These are phyloP conservation scores for Phyllotreta striolata DNA, from an alignment of 2,888 invertebrate species.

Conservation along the genomic window DNA sequence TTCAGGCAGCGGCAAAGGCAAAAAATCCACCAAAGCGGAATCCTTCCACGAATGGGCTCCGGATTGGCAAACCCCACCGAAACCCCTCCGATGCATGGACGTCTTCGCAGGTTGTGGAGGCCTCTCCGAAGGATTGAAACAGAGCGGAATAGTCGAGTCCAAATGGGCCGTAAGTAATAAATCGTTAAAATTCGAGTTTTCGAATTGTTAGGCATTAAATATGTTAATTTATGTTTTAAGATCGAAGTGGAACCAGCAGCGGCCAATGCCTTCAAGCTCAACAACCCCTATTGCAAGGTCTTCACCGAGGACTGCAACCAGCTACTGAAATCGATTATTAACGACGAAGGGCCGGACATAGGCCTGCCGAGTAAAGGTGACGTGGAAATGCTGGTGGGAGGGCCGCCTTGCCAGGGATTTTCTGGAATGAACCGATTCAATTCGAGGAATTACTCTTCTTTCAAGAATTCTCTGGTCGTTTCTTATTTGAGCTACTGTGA, in stretches of 20 bases:
- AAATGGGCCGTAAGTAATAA: conserved; percentile 72
- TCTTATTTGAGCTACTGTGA: conserved; percentile 86
- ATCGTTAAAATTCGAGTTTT: conserved; percentile 7
- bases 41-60: conserved; percentile 46
- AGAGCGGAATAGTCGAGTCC: conserved; percentile 73
- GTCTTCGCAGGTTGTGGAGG: conserved; percentile 90
- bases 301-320: conserved; percentile 85
- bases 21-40: conserved; percentile 46
- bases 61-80: conserved; percentile 58
- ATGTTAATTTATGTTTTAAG: conserved; percentile 44
- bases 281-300: conserved; percentile 76
- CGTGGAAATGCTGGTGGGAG: conserved; percentile 84
- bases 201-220: no score
- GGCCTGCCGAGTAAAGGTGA: conserved; percentile 77
- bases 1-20: conserved; percentile 41
- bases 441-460: conserved; percentile 81
- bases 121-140: conserved; percentile 76
- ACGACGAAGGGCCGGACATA: conserved; percentile 59
- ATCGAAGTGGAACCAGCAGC: conserved; percentile 81
- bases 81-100: conserved; percentile 74
- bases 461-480: conserved; percentile 85
- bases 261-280: conserved; percentile 80
- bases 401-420: conserved; percentile 90
- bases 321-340: conserved; percentile 72
- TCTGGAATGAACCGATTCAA: conserved; percentile 91